A percentile compares a stretch with the other conserved stretches of the same genome.
Evolutionary conservation across 2,113 vertebrate genomes (phyloP).

Genomic region (Himantopus leucocephalus): DNA sequence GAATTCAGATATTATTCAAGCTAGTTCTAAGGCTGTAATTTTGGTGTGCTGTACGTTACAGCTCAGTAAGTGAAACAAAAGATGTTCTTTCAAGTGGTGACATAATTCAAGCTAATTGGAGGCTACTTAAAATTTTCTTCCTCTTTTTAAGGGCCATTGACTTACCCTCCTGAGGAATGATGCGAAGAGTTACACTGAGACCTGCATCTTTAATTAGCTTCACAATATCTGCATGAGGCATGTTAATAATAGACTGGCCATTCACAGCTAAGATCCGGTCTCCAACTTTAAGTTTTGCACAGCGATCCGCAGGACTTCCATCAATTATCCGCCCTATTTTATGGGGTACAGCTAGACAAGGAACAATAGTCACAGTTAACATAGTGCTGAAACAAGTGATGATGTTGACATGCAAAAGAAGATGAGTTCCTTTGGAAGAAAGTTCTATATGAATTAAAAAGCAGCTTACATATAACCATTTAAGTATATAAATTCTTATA

Average conservation of each 20-base stretch:
- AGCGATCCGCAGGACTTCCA: conserved; percentile 95
- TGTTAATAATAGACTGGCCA: conserved; percentile 93
- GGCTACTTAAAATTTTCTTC: conserved; percentile 60
- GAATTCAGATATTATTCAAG: background rate
- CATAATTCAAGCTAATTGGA: conserved; percentile 62
- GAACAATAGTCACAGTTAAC: conserved; percentile 34
- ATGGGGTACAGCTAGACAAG: conserved; percentile 89
- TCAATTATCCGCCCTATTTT: conserved; percentile 99
- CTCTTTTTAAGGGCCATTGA: conserved; percentile 56
- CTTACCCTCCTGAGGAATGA: conserved; percentile 98
- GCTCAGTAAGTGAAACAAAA: conserved; percentile 33
- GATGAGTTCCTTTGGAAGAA: background rate
- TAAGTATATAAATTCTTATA: background rate
- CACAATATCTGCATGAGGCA: conserved; percentile 98
- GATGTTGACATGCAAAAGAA: background rate
- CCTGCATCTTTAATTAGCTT: conserved; percentile 99
- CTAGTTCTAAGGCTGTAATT: conserved; percentile 4
- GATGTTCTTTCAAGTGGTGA: conserved; percentile 26
- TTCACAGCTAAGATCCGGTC: conserved; percentile 98
- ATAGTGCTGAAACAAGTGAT: background rate
- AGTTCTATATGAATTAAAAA: background rate
- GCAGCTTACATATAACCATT: background rate
- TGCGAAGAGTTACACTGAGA: conserved; percentile 93
- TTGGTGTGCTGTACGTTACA: background rate
- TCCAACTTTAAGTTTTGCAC: conserved; percentile 94